Evolutionary conservation across 2,113 vertebrate genomes (phyloP).

Genomic region (Dascyllus trimaculatus): DNA sequence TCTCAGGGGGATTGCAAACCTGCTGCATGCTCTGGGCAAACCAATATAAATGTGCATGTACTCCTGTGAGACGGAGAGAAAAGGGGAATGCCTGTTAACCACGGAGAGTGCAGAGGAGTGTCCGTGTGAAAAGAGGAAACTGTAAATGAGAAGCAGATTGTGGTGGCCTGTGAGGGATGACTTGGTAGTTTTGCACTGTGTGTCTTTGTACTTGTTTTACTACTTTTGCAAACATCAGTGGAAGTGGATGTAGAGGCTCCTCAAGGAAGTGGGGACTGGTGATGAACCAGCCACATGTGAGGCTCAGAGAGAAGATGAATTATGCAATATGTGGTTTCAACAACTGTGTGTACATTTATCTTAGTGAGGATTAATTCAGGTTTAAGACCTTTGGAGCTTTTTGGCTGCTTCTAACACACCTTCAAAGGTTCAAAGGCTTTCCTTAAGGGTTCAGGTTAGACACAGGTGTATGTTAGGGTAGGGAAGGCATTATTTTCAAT

Average conservation of each 20-base stretch:
- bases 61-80: not conserved
- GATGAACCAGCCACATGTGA: slow-evolving; percentile 1
- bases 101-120: slow-evolving; percentile 3
- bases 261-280: slow-evolving; percentile 10
- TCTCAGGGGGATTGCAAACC: slow-evolving; percentile 29
- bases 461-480: not conserved
- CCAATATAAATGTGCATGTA: slow-evolving; percentile 4
- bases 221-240: not conserved
- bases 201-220: slow-evolving; percentile 5
- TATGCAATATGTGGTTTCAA: not conserved
- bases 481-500: not conserved
- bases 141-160: slow-evolving; percentile 74
- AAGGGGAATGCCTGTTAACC: slow-evolving; percentile 23
- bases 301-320: not conserved
- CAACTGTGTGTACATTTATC: not conserved
- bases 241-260: not conserved
- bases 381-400: not conserved
- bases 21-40: too few species aligned
- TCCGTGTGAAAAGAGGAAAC: slow-evolving; percentile 50
- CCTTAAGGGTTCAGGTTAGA: not conserved
- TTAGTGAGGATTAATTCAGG: not conserved
- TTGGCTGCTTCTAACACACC: not conserved
- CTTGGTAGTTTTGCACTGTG: slow-evolving; percentile 16
- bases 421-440: not conserved
- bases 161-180: slow-evolving; percentile 2